Evolutionary conservation across 2,888 invertebrate species (phyloP).

Genomic region (Nebria brevicollis): DNA sequence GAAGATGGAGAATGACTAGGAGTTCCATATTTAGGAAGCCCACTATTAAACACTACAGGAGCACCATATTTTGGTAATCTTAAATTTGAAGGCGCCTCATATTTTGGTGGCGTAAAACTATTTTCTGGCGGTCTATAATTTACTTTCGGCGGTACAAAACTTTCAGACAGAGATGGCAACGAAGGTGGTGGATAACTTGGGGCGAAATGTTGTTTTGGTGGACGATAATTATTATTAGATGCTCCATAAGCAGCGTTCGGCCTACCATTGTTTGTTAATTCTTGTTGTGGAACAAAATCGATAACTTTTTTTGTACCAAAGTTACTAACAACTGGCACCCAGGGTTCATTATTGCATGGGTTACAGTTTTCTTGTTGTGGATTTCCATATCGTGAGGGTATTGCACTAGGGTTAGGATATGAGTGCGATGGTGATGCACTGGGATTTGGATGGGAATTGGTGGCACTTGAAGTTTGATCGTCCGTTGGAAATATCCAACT

Average conservation of each 20-base stretch:
- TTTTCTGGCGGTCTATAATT: conserved; percentile 49
- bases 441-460: conserved; percentile 49
- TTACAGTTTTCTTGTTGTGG: conserved; percentile 67
- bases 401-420: conserved; percentile 42
- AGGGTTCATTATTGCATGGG: conserved; percentile 82
- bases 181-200: conserved; percentile 51
- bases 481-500: conserved; percentile 67
- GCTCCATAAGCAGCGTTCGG: conserved; percentile 45
- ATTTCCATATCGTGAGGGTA: conserved; percentile 52
- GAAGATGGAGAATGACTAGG: conserved; percentile 60
- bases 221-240: conserved; percentile 26
- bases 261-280: conserved; percentile 32
- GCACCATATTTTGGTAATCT: conserved; percentile 52
- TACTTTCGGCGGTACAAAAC: conserved; percentile 47
- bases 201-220: conserved; percentile 50
- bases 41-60: conserved; percentile 34
- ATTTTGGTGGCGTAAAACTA: conserved; percentile 45
- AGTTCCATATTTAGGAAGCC: conserved; percentile 47
- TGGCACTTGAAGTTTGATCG: conserved; percentile 48
- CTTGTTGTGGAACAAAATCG: conserved; percentile 55
- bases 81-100: conserved; percentile 48
- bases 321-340: conserved; percentile 78
- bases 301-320: conserved; percentile 55
- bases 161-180: conserved; percentile 39
- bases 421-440: conserved; percentile 27